Evolutionary conservation across 2,113 vertebrate species (phyloP), one percentile per base, ranked within the genome.

Genomic region (Scortum barcoo): DNA sequence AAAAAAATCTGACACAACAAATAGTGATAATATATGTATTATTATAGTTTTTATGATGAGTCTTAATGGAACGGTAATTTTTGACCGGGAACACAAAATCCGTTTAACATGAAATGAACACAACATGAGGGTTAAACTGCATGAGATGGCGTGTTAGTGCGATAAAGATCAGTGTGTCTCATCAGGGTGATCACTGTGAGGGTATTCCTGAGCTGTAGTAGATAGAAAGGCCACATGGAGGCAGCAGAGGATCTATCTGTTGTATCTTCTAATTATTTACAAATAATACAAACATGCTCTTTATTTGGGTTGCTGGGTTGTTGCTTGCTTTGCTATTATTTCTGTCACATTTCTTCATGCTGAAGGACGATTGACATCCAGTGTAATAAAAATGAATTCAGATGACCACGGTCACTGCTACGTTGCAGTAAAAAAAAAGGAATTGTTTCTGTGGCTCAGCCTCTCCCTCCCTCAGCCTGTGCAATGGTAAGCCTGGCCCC

Each of bases 201-300:
- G 38, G 12, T 28, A 22, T 17, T 24, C 11, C 38, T n/a, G 20
- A 19, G 26, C 24, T 81, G 65, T 72, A 86, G 28, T 82, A 44
- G 38, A 30, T n/a, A 19, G 26, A 42, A 7, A 1, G 0, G 19
- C 61, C 89, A 70, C 85, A 0, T 24, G 90, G 70, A 53, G 82
- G 85, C 80, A 90, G 89, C 76, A 91, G 30, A 84, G 36, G 6
- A 51, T 38, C 68, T 24, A 19, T 70, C 3, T 36, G 33, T 36
- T 12, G 22, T 12, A 42, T 10, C 38, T 40, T 40, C 5, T 40
- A n/a, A n/a, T 6, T 40, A 40, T 40, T 40, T 40, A 10, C n/a
- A n/a, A n/a, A n/a, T n/a, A 40, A 40, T 6, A 40, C 7, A 40
- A 40, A 7, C 38, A 40, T 40, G 38, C 38, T 9, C 38, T 9